These are phyloP conservation scores for Oeneis ivallda DNA, from an alignment of 2,888 invertebrate genomes.

Conservation along the genomic window DNA sequence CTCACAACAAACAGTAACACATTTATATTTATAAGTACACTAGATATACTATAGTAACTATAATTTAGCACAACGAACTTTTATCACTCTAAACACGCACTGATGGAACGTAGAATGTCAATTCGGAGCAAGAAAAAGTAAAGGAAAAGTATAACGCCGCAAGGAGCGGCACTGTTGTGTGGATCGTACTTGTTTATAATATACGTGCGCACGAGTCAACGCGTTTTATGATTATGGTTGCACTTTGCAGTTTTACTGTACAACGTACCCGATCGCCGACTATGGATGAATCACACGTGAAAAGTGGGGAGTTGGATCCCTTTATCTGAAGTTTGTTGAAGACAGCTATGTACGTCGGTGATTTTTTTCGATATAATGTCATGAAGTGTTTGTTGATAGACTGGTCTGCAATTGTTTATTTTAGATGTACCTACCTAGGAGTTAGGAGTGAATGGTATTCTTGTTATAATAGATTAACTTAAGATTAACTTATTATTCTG, in stretches of 20 bases:
- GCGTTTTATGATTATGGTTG: conserved; percentile 54
- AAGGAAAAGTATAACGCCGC: conserved; percentile 43
- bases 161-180: conserved; percentile 40
- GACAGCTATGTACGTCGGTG: conserved; percentile 1
- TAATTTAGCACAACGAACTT: conserved; percentile 49
- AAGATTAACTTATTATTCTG: too few relatives aligned
- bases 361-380: not conserved
- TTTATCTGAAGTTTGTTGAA: conserved; percentile 40
- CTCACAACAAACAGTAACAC: conserved; percentile 46
- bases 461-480: too few relatives aligned
- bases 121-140: conserved; percentile 47
- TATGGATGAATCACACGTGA: conserved; percentile 47
- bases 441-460: too few relatives aligned
- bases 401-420: too few relatives aligned
- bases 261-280: conserved; percentile 35
- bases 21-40: conserved; percentile 38
- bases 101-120: conserved; percentile 31
- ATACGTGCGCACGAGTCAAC: conserved; percentile 61
- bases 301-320: conserved; percentile 43
- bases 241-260: conserved; percentile 29
- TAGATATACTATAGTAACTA: conserved; percentile 40
- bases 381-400: too few relatives aligned
- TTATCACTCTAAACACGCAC: conserved; percentile 52
- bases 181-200: conserved; percentile 39
- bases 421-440: too few relatives aligned